A percentile compares a stretch with the other conserved stretches of the same genome.
Conservation (phyloP, 2,797 vertebrate genomes). For the Phalanger gymnotis region DNA sequence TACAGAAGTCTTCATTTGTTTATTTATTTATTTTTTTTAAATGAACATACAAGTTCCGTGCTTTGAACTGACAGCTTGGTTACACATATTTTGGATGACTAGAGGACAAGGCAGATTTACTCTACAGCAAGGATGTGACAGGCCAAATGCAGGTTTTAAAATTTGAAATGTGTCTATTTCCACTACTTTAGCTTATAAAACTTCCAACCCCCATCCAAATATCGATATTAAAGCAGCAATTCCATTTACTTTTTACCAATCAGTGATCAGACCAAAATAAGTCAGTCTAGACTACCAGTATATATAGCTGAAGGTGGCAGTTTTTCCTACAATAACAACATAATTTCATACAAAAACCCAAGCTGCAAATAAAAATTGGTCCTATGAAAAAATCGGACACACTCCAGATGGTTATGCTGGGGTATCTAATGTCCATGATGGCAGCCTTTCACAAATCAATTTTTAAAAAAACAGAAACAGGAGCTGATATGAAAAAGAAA, state of each 20-base stretch:
- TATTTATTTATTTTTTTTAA: constrained; percentile 87
- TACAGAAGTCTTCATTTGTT: constrained; percentile 85
- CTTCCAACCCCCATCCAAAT: constrained; percentile 83
- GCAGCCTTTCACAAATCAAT: constrained; percentile 88
- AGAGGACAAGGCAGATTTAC: constrained; percentile 90
- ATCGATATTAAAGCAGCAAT: constrained; percentile 83
- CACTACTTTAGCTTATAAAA: constrained; percentile 83
- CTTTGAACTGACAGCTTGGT: constrained; percentile 88
- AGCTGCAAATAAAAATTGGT: constrained; percentile 95
- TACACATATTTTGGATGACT: constrained; percentile 87
- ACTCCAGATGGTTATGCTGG: constrained; percentile 90
- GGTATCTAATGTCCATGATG: constrained; percentile 90
- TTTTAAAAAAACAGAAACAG: constrained; percentile 84
- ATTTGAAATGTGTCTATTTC: constrained; percentile 80
- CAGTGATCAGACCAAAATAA: constrained; percentile 83
- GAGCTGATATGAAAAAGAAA: constrained; percentile 90
- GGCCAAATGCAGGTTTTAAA: constrained; percentile 85
- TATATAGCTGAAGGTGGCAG: constrained; percentile 85
- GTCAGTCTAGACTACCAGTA: constrained; percentile 69
- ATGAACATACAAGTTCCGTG: constrained; percentile 88
- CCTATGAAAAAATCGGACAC: constrained; percentile 92
- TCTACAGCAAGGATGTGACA: constrained; percentile 89
- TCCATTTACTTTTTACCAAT: constrained; percentile 80
- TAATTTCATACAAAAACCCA: constrained; percentile 86
- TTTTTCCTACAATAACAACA: constrained; percentile 85